Base-by-base conservation (phyloP, 2,888 invertebrate species). In the Thereva unica region DNA sequence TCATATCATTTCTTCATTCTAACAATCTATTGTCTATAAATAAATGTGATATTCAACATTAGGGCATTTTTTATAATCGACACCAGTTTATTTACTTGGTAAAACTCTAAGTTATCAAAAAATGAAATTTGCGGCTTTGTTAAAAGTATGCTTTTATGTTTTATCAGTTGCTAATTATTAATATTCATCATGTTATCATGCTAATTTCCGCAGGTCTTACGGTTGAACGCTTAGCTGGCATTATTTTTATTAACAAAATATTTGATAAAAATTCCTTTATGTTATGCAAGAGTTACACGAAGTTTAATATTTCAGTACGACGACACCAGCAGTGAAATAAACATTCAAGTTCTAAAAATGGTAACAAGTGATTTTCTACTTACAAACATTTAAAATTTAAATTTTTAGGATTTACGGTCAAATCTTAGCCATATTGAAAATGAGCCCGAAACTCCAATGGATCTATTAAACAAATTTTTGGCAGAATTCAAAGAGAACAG, bases 381-480 rank as follows among this genome's bases (percentile, higher is more conserved):
- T 35, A 35, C 7, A 53, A 40, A n/a, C 23, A 9, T 8, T 64
- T 34, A 37, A 37, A 37, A 4, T 7, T 61, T 64, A 57, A 12
- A 41, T 68, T 37, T 41, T 47, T 37, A 69, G 74, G 72, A 50
- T 12, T 64, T 50, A 34, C 10, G 66, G n/a, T 73, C 73, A 12
- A 63, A 68, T 9, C 38, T 78, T 40, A 67, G 75, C 0, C 70
- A 67, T 38, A 80, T 78, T 55, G 64, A 45, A 4, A 64, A 72
- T 41, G 52, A 69, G 49, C 74, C 77, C 3, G 6, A 61, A 7
- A 68, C 75, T 40, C 79, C 79, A 0, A 68, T 75, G 1, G 64
- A 71, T 40, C 68, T 79, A 38, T 75, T 79, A 40, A 68, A 75
- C 42, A 57, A 69, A 3, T 49, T 78, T 6, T n/a, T 77, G 9